Percentiles rank a stretch among this genome's conserved stretches.
These are phyloP conservation scores for Ptychochromis oligacanthus DNA, from an alignment of 2,113 vertebrate species.

Conservation along the genomic window DNA sequence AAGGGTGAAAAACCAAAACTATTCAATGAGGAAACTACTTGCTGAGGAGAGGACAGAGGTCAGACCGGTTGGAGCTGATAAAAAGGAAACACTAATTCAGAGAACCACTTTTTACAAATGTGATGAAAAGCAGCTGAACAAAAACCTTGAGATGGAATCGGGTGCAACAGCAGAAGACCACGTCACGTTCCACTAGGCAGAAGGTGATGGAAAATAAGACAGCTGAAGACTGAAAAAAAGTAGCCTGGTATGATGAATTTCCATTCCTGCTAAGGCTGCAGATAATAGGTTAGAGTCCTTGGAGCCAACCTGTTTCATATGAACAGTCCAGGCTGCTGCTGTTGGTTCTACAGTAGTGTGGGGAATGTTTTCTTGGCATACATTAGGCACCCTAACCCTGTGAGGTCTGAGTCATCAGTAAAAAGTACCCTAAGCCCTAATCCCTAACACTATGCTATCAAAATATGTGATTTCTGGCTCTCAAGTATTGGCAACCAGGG, in stretches of 20 bases:
- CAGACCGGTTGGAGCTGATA: neutral
- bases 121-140: neutral
- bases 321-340: neutral
- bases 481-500: neutral
- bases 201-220: neutral
- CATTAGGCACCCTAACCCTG: too few relatives aligned
- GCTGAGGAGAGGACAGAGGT: conserved; percentile 1
- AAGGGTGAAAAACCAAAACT: neutral
- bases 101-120: neutral
- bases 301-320: neutral
- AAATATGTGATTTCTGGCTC: neutral
- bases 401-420: too few relatives aligned
- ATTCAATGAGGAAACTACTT: neutral
- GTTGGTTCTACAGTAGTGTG: neutral
- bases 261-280: neutral
- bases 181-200: neutral
- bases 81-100: neutral
- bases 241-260: too few relatives aligned
- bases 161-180: neutral
- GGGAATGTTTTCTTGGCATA: neutral
- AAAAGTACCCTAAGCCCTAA: too few relatives aligned
- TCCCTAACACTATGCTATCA: neutral
- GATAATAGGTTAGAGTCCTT: neutral
- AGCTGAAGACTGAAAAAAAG: neutral
- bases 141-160: neutral